Base-by-base conservation (phyloP, 2,888 invertebrate species). In the Diabrotica balteata region DNA sequence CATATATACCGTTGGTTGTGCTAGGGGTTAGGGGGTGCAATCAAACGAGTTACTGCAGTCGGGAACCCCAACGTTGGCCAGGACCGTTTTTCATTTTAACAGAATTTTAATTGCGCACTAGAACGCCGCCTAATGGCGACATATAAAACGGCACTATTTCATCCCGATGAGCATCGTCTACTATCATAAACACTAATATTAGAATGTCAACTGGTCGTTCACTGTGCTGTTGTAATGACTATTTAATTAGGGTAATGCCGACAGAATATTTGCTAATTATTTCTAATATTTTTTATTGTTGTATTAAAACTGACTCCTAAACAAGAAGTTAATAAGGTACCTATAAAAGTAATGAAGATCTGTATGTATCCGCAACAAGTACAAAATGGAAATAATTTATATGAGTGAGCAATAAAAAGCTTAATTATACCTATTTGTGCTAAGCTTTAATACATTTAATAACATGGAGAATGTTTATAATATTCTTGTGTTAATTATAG, bases 21-120 rank as follows among this genome's bases (percentile, higher is more conserved):
- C 32, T 32, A 0, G 32, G 32, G 32, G 32, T 32, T 32, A 59
- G 10, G 61, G 61, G 59, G 17, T 51, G 59, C 59, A 53, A 63
- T 17, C 54, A 55, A 69, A 73, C 73, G 70, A 70, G 70, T 73
- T 72, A 72, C 70, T 70, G 70, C 67, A 71, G 59, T 46, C 7
- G 45, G 22, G 59, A 55, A 53, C 63, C 65, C 63, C 63, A 32
- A 9, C 45, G 57, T 22, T 9, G 58, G 54, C 68, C 44, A 52
- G 47, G 62, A 69, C 71, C 75, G 73, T 77, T 76, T 77, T 76
- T 76, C 76, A 76, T 77, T 77, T 76, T 76, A 77, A 76, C 76
- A 77, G 76, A 76, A 75, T 77, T 77, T 77, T 77, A 77, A 77
- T 77, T 77, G 77, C 77, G 50, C 70, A 57, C 63, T 71, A 67